Conservation (phyloP, 2,797 vertebrate genomes). For the Myripristis murdjan region DNA sequence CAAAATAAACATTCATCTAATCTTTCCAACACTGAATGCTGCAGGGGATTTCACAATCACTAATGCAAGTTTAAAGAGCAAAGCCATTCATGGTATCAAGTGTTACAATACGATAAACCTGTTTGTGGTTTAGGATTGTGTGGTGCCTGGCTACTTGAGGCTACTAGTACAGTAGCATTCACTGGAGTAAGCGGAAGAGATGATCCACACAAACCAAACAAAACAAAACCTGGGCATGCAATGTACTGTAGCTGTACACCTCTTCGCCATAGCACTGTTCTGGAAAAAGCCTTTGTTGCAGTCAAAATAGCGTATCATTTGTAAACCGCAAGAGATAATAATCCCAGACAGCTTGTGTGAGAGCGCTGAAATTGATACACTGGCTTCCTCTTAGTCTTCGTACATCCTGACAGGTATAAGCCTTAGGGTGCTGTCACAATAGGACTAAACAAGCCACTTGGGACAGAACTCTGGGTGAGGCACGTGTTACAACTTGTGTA, state of each 20-base stretch:
- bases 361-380: conserved; percentile 61
- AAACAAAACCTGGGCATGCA: conserved; percentile 2
- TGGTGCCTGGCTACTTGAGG: conserved; percentile 31
- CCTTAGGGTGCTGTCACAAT: conserved; percentile 70
- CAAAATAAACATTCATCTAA: conserved; percentile 55
- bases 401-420: conserved; percentile 67
- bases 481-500: conserved; percentile 71
- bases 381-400: conserved; percentile 56
- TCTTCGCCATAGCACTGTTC: conserved; percentile 16
- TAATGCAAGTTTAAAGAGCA: conserved; percentile 65
- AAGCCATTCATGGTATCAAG: conserved; percentile 37
- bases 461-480: conserved; percentile 42
- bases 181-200: conserved; percentile 40
- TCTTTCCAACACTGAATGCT: conserved; percentile 46
- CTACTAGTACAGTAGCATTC: conserved; percentile 31
- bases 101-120: conserved; percentile 26
- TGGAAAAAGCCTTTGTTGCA: conserved; percentile 45
- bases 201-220: conserved; percentile 19
- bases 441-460: conserved; percentile 71
- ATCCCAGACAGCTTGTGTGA: conserved; percentile 49
- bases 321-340: conserved; percentile 68
- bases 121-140: conserved; percentile 27
- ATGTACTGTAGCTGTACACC: conserved; percentile 1
- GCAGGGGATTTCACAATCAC: conserved; percentile 64
- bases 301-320: conserved; percentile 66